Evolutionary conservation across 2,797 vertebrate species (phyloP).

Genomic region (Heteromormyrus szaboi): DNA sequence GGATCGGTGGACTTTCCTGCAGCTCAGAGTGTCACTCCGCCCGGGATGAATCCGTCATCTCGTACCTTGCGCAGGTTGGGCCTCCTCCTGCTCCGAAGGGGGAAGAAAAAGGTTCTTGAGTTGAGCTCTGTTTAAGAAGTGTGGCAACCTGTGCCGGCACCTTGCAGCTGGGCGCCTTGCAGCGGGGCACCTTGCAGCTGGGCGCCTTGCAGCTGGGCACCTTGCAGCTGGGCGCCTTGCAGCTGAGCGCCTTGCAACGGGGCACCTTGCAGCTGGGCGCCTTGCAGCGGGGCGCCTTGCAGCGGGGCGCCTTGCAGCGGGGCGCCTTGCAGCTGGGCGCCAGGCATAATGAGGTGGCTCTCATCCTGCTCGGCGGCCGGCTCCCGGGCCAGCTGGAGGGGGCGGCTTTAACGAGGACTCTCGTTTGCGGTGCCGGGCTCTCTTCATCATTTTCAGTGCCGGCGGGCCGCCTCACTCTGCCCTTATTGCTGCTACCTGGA

Average conservation of each 20-base stretch:
- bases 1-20: not conserved
- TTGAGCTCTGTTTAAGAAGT: not conserved
- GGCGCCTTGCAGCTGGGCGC: not conserved
- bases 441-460: constrained; percentile 10
- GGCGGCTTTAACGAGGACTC: constrained; percentile 7
- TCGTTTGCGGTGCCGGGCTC: not conserved
- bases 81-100: not conserved
- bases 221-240: not conserved
- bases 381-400: not conserved
- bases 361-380: not conserved
- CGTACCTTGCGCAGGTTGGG: not conserved
- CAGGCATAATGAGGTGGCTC: constrained; percentile 7
- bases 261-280: not conserved
- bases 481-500: constrained; percentile 8
- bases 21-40: not conserved
- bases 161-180: not conserved
- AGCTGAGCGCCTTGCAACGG: not conserved
- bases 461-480: not conserved
- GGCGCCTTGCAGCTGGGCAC: not conserved
- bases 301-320: not conserved
- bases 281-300: not conserved
- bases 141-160: not conserved
- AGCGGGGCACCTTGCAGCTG: not conserved
- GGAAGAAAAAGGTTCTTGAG: not conserved
- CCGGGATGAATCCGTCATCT: not conserved